These are phyloP conservation scores for Rhinichthys klamathensis DNA, from an alignment of 2,113 vertebrate species.

Conservation along the genomic window DNA sequence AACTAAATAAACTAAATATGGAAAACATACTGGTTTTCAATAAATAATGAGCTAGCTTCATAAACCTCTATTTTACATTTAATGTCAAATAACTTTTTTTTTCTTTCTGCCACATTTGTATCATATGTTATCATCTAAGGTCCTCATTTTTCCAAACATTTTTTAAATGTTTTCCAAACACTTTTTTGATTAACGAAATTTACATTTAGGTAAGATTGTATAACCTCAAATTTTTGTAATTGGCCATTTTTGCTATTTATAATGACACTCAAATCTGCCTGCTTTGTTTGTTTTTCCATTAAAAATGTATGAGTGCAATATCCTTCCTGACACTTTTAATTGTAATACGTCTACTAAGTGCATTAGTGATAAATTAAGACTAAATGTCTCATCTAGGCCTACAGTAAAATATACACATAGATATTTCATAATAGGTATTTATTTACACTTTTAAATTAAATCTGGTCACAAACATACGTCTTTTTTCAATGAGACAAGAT, in stretches of 20 bases:
- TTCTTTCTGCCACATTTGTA: not conserved
- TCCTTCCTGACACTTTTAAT: not conserved
- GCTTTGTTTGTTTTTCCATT: not conserved
- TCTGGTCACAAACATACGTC: not conserved
- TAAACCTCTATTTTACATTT: too few species aligned
- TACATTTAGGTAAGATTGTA: not conserved
- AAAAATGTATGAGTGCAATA: not conserved
- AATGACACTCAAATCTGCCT: not conserved
- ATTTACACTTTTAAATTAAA: not conserved
- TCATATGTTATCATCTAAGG: not conserved
- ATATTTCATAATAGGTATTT: not conserved
- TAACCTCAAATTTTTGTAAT: not conserved
- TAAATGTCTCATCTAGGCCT: not conserved
- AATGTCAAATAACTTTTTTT: not conserved
- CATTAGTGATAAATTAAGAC: not conserved
- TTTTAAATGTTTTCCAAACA: not conserved
- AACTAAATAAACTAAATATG: not conserved
- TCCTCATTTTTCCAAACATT: too few species aligned
- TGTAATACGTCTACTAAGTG: not conserved
- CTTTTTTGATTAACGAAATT: not conserved
- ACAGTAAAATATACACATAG: not conserved
- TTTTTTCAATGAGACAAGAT: not conserved
- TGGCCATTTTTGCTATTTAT: not conserved
- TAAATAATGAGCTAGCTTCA: not conserved
- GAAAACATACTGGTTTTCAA: not conserved